phyloP scores from a whole-genome alignment of 2,113 vertebrate genomes.

The Catharus bicknelli region DNA sequence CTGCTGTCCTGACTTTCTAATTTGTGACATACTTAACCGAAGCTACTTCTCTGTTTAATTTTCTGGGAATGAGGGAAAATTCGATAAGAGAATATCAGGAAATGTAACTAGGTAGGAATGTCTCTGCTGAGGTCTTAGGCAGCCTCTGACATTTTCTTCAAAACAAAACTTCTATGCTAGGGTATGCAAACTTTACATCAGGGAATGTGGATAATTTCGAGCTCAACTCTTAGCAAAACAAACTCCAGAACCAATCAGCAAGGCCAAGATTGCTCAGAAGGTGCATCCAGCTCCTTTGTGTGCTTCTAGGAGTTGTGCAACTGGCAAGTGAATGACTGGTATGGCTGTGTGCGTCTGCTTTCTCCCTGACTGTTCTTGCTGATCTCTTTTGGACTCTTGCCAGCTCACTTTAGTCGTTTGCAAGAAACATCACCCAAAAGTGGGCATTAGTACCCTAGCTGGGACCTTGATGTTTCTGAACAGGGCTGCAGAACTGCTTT shows the following conservation, averaged over 20 bases:
- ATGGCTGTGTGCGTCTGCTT: background rate
- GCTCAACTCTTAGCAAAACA: background rate
- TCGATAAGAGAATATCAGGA: accelerated
- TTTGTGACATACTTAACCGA: background rate
- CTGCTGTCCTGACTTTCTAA: background rate
- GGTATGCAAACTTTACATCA: background rate
- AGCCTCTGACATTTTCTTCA: background rate
- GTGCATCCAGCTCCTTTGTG: background rate
- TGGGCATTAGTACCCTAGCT: background rate
- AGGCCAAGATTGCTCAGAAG: background rate
- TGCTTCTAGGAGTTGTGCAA: background rate
- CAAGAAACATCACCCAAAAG: background rate
- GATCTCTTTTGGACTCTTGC: background rate
- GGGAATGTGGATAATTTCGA: background rate
- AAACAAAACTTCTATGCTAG: background rate
- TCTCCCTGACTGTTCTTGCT: background rate
- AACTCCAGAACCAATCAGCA: background rate
- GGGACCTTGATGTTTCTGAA: background rate
- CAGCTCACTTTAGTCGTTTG: background rate
- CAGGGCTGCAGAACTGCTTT: background rate
- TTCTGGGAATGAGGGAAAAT: background rate
- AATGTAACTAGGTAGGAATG: background rate
- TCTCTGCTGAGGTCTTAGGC: background rate
- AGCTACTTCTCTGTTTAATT: background rate
- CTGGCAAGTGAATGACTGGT: background rate